Base-by-base conservation (phyloP, 2,888 invertebrate species). In the Agonopterix arenella region DNA sequence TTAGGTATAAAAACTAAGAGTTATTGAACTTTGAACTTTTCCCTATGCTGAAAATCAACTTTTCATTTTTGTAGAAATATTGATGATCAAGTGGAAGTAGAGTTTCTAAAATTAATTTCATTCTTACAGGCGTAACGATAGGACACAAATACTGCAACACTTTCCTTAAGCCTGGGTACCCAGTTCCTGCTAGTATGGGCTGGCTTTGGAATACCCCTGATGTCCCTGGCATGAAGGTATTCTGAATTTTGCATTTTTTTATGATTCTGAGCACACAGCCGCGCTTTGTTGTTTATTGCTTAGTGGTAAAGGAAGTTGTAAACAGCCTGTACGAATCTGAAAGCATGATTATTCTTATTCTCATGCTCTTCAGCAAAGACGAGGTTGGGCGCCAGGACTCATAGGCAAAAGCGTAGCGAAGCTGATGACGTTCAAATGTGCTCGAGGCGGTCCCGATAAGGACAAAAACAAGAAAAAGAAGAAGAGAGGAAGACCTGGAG, bases 171-270 rank as follows among this genome's bases (percentile, higher is more conserved):
- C 83, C 88, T 0, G 84, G 88, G 0, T 77, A 82, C 36, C 80
- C 89, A 7, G 93, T 93, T 0, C 93, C 93, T 0, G 73, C 85
- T 0, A 75, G 88, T 44, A 93, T 93, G 93, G 93, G 93, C 0
- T 93, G 93, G 93, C 66, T 92, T 36, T 93, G 93, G 93, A 92
- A 68, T 44, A 64, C 79, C 7, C 48, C 55, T 0, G 81, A 85
- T 50, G 28, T 28, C 5, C 28, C 28, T 28, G 28, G 28, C 28
- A 28, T 28, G 28, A 28, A 28, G 28, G 28, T 28, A 28, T 28
- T 28, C 5, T 28, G 28, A 28, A 28, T 28, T 2, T 28, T 28
- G 28, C 28, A 4, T 28, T 28, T 28, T 18, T 2, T 28, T 28
- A 28, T 28, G 7, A 28, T 28, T 28, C 7, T 28, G 7, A 28